Conservation (phyloP, 2,888 invertebrate genomes). For the Volucella inanis region DNA sequence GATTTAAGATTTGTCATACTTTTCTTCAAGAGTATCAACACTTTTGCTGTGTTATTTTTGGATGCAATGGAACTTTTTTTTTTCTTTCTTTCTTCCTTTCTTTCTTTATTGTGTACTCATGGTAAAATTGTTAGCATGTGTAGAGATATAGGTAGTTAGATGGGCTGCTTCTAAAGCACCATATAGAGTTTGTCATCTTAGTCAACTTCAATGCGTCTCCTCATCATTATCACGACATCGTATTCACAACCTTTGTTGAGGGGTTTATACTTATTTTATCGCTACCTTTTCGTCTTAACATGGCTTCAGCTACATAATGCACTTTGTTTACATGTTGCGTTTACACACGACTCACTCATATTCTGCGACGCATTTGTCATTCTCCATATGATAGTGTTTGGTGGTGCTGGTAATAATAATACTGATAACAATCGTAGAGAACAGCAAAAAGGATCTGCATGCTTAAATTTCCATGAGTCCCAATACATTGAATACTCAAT, state of each 20-base stretch:
- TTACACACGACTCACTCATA: background rate
- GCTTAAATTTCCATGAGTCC: conserved; percentile 35
- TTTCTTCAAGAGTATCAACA: too few species aligned
- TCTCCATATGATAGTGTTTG: background rate
- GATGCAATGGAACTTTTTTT: too few species aligned
- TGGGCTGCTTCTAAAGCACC: too few species aligned
- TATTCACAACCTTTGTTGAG: background rate
- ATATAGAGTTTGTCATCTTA: too few species aligned
- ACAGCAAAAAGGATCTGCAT: conserved; percentile 43
- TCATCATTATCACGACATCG: too few species aligned
- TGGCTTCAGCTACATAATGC: background rate
- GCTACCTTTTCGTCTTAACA: background rate
- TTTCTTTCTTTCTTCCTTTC: too few species aligned
- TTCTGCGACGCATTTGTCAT: conserved; percentile 2
- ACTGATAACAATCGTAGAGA: conserved; percentile 47
- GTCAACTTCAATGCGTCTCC: too few species aligned
- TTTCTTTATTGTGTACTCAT: too few species aligned
- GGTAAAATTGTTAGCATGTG: too few species aligned
- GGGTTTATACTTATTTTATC: conserved; percentile 11
- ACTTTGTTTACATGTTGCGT: conserved; percentile 6
- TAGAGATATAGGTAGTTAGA: too few species aligned
- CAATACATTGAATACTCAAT: background rate
- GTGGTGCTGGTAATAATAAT: conserved; percentile 35
- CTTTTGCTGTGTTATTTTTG: too few species aligned
- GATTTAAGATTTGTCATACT: too few species aligned